Evolutionary conservation across 2,797 vertebrate genomes (phyloP).

Genomic region (Nannoperca australis): DNA sequence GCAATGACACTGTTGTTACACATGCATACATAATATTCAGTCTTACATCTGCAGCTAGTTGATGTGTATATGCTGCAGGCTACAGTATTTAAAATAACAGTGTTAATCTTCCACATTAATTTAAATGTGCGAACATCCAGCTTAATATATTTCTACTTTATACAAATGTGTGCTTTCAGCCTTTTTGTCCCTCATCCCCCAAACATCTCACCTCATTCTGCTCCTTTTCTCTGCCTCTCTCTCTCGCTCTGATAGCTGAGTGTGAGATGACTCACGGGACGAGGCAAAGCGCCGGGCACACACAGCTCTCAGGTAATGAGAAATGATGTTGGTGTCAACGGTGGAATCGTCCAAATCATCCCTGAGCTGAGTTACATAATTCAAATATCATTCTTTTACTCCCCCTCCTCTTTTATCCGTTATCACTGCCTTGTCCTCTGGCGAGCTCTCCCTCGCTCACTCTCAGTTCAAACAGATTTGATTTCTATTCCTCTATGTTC

Average conservation of each 20-base stretch:
- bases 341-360: conserved; percentile 84
- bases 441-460: conserved; percentile 68
- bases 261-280: conserved; percentile 77
- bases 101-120: conserved; percentile 44
- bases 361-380: conserved; percentile 84
- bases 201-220: conserved; percentile 58
- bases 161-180: conserved; percentile 67
- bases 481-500: conserved; percentile 81
- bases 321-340: conserved; percentile 86
- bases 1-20: conserved; percentile 7
- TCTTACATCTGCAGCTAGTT: conserved; percentile 35
- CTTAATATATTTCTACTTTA: conserved; percentile 54
- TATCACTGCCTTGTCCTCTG: conserved; percentile 79
- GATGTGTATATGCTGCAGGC: conserved; percentile 42
- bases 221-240: conserved; percentile 30
- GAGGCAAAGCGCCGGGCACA: conserved; percentile 69
- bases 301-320: conserved; percentile 82
- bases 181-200: conserved; percentile 58
- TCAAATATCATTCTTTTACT: conserved; percentile 82
- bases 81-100: conserved; percentile 48
- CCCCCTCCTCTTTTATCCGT: conserved; percentile 77
- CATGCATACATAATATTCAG: conserved; percentile 22
- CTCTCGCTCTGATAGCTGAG: conserved; percentile 60
- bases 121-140: conserved; percentile 42
- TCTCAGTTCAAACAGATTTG: conserved; percentile 81